Evolutionary conservation across 2,113 vertebrate genomes (phyloP).

Genomic region (Corythaeola cristata): DNA sequence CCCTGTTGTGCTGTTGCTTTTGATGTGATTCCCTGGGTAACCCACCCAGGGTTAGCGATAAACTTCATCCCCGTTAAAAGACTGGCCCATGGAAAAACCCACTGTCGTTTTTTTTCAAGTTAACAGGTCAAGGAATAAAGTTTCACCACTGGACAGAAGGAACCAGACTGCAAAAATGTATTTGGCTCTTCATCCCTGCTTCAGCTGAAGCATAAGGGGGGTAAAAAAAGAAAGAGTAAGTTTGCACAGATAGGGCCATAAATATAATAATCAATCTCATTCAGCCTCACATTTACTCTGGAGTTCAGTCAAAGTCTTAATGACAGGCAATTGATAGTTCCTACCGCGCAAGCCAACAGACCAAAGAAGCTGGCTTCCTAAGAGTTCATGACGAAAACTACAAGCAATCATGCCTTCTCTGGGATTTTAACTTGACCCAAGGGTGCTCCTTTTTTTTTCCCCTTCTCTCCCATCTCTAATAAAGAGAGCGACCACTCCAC

Average conservation of each 20-base stretch:
- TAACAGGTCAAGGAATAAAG: fast-evolving
- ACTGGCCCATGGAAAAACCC: not conserved
- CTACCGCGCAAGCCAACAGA: not conserved
- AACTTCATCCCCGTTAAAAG: not conserved
- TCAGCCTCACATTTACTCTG: not conserved
- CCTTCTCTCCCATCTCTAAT: not conserved
- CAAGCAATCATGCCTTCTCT: not conserved
- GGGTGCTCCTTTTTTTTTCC: not conserved
- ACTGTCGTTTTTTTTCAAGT: not conserved
- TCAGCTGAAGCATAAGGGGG: not conserved
- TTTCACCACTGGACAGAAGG: not conserved
- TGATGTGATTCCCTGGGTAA: not conserved
- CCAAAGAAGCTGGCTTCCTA: not conserved
- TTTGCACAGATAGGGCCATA: not conserved
- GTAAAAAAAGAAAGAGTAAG: not conserved
- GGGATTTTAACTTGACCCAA: not conserved
- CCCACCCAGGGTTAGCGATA: not conserved
- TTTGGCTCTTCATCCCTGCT: not conserved
- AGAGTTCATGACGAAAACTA: not conserved
- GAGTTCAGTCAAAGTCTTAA: not conserved
- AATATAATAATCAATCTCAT: not conserved
- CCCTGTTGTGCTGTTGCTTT: not conserved
- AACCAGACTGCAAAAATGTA: not conserved
- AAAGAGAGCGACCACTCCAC: not conserved
- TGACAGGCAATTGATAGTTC: not conserved